phyloP scores from a whole-genome alignment of 2,113 vertebrate genomes.

The Vombatus ursinus region DNA sequence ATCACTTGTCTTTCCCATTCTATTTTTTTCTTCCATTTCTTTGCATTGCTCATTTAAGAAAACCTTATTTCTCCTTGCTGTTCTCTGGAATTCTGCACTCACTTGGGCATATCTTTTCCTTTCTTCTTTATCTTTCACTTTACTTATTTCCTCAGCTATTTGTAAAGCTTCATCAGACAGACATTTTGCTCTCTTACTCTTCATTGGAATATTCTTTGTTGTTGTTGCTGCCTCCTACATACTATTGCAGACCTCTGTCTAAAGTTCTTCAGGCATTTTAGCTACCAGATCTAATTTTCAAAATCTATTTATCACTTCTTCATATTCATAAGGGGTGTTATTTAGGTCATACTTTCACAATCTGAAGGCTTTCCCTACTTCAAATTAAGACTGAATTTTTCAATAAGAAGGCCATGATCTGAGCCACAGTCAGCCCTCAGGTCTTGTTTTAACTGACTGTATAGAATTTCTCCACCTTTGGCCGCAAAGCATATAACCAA shows the following conservation, averaged over 20 bases:
- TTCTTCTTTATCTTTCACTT: neutral
- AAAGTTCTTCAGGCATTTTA: neutral
- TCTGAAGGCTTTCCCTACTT: neutral
- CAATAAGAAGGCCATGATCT: neutral
- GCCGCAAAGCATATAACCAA: neutral
- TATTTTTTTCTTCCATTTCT: neutral
- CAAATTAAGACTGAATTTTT: neutral
- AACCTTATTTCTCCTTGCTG: neutral
- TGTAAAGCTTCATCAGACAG: neutral
- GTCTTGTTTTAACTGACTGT: neutral
- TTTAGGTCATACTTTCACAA: neutral
- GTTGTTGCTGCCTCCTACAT: neutral
- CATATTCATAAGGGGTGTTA: neutral
- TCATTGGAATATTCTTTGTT: neutral
- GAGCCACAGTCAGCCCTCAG: neutral
- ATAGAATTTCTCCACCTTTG: no score
- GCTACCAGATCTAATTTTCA: no score
- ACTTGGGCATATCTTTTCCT: neutral
- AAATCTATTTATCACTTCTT: neutral
- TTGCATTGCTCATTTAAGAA: neutral
- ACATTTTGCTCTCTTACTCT: neutral
- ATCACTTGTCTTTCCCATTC: neutral
- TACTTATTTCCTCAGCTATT: neutral
- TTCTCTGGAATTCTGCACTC: neutral
- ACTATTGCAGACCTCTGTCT: neutral